A percentile compares a stretch with the other conserved stretches of the same genome.
Conservation (phyloP, 2,113 vertebrate genomes). For the Gnathonemus longibarbis region DNA sequence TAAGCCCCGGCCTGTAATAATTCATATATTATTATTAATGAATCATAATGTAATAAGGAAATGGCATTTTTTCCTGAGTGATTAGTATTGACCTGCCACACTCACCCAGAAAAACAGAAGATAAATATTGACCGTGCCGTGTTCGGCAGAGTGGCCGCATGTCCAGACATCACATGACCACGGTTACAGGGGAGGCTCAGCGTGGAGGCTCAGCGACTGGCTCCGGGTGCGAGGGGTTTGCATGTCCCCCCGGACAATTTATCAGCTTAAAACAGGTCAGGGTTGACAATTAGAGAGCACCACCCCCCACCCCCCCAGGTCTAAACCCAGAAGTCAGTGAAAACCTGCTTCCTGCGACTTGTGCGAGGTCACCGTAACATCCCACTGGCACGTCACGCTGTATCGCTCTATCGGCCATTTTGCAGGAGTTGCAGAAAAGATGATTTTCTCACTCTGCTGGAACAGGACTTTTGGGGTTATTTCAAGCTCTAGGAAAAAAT, state of each 20-base stretch:
- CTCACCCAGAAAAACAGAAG: neutral
- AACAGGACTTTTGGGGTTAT: slow-evolving; percentile 24
- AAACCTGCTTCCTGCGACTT: neutral
- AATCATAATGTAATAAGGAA: neutral
- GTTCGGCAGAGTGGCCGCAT: neutral
- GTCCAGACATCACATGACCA: neutral
- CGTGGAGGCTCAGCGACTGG: neutral
- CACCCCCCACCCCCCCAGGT: neutral
- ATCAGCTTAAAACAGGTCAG: neutral
- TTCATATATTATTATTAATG: neutral
- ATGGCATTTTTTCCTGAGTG: neutral
- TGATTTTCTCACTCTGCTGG: slow-evolving; percentile 29
- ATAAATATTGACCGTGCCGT: neutral
- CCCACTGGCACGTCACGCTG: neutral
- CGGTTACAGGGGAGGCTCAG: neutral
- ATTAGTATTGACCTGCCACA: neutral
- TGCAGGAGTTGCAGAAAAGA: neutral
- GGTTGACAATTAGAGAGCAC: neutral
- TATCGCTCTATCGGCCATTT: neutral
- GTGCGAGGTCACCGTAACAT: neutral
- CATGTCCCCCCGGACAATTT: neutral
- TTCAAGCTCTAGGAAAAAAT: neutral
- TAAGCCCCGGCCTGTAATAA: neutral
- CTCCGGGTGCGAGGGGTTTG: neutral
- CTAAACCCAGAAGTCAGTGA: neutral